Evolutionary conservation across 2,888 invertebrate species (phyloP), one percentile per base, ranked within the genome.

Genomic region (Xanthorhoe spadicearia): DNA sequence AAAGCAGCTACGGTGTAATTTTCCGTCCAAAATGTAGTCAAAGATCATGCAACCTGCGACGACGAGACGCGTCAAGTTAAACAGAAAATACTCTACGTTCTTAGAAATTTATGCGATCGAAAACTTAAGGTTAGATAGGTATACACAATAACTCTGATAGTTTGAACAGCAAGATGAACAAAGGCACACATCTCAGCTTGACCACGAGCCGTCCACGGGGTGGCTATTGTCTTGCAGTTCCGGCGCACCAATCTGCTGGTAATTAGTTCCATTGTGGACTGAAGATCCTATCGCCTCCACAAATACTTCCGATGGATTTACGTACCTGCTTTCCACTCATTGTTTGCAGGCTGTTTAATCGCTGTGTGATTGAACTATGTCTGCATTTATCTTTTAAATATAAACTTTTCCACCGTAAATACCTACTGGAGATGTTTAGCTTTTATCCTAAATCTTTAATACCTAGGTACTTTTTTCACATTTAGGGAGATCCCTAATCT

Each of bases 211-310:
- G 77, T 80, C 78, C 77, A 73, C 73, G 72, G 74, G 77, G 75
- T 82, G 83, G 88, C 89, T 88, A 90, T 90, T 74, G 86, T 82
- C 78, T 74, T 71, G 75, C 78, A 73, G 80, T 87, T 87, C 87
- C 88, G 86, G 83, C 74, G 77, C 38, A 59, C 74, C 77, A 71
- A 72, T 74, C 82, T 80, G 84, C 80, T 82, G 83, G 86, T 90
- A 93, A 92, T 92, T 93, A 92, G 85, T 83, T 88, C 90, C 84
- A 92, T 92, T 92, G 92, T 92, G 81, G 83, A 81, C 83, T 54
- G 48, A 51, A 80, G 92, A 91, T 92, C 80, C 81, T 90, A 91
- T 91, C 92, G 79, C 83, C 78, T 76, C 79, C 76, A 80, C 83
- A 77, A 83, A 89, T 86, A 86, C 90, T 89, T 90, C 89, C 91